A percentile compares a stretch with the other conserved stretches of the same genome.
Evolutionary conservation across 2,888 invertebrate genomes (phyloP).

Genomic region (Cerceris rybyensis): DNA sequence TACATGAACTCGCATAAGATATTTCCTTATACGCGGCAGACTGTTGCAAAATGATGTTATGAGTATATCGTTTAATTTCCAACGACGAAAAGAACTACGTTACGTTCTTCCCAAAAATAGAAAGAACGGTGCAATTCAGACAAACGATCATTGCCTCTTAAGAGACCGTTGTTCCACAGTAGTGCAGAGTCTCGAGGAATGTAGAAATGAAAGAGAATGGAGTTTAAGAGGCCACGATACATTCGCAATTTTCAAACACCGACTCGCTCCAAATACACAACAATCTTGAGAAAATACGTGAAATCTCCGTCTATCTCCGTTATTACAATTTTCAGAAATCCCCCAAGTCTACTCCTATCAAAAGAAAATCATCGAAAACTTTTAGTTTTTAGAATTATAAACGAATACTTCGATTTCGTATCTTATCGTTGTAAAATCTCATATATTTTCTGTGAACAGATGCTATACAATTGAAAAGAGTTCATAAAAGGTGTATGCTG

Average conservation of each 20-base stretch:
- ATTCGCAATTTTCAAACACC: constrained; percentile 9
- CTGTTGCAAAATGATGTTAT: neutral
- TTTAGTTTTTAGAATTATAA: neutral
- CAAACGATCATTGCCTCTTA: constrained; percentile 31
- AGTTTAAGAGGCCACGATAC: constrained; percentile 16
- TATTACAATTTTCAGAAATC: neutral
- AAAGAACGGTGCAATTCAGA: constrained; percentile 5
- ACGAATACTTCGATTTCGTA: neutral
- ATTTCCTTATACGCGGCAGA: no score
- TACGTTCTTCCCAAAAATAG: constrained; percentile 3
- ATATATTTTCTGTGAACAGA: neutral
- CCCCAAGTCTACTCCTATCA: neutral
- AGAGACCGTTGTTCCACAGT: neutral
- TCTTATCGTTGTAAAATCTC: neutral
- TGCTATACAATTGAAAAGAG: constrained; percentile 20
- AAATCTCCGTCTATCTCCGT: neutral
- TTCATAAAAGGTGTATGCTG: constrained; percentile 25
- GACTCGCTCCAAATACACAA: neutral
- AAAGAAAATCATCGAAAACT: no score
- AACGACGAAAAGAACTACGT: neutral
- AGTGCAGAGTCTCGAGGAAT: neutral
- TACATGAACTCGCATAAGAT: no score
- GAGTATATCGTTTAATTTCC: neutral
- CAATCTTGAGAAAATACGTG: neutral
- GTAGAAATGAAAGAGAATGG: neutral